Percentiles rank a stretch among this genome's conserved stretches.
Conservation (phyloP, 1,140 invertebrate genomes). For the Temnothorax curvispinosus region DNA sequence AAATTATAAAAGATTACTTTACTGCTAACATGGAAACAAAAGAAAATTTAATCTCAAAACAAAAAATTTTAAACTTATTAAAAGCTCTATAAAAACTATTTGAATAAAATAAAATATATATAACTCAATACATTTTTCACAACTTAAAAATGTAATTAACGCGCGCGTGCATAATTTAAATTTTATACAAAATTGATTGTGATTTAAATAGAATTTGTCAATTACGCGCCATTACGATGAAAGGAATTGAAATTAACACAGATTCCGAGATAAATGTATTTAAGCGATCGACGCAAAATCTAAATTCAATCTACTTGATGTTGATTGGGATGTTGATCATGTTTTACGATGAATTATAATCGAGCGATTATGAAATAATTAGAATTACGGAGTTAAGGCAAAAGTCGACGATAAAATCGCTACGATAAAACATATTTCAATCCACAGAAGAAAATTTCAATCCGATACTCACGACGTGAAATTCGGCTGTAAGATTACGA, state of each 20-base stretch:
- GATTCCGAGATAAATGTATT: neutral
- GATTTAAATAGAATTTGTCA: neutral
- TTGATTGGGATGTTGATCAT: no score
- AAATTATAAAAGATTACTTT: neutral
- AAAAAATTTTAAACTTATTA: neutral
- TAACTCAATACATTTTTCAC: neutral
- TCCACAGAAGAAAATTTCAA: neutral
- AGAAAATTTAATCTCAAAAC: neutral
- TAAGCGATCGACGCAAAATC: neutral
- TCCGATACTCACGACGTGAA: slow-evolving; percentile 4
- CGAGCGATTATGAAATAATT: neutral
- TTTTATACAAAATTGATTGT: neutral
- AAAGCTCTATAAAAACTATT: neutral
- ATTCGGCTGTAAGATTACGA: slow-evolving; percentile 1
- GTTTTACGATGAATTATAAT: neutral
- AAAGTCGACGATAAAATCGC: neutral
- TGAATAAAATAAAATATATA: neutral
- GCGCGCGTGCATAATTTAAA: neutral
- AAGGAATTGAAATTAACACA: neutral
- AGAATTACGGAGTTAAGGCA: neutral
- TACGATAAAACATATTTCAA: neutral
- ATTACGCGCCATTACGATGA: neutral
- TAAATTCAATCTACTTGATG: neutral
- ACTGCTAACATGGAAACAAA: neutral
- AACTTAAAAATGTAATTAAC: neutral